phyloP scores from a whole-genome alignment of 92 coral and sea anemone genomes.

The Paragorgia papillata region DNA sequence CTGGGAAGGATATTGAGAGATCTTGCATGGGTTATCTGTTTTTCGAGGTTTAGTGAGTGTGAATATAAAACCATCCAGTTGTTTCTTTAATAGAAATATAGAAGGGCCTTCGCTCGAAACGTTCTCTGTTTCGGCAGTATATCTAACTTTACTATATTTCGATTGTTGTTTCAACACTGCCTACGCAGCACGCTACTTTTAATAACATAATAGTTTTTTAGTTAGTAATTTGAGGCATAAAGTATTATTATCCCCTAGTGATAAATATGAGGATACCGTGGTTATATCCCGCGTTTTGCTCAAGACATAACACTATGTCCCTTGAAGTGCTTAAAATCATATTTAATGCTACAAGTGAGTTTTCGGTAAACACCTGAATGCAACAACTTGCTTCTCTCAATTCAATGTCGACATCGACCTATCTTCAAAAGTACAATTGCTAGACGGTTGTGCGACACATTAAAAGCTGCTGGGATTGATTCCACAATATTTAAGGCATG shows the following conservation, averaged over 20 bases:
- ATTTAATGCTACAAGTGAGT: background rate
- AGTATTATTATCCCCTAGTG: background rate
- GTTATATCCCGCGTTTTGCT: slow-evolving; percentile 38
- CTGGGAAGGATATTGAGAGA: slow-evolving; percentile 21
- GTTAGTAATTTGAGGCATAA: slow-evolving; percentile 18
- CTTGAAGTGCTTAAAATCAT: slow-evolving; percentile 16
- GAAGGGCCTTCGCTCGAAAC: no score
- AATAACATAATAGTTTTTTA: no score
- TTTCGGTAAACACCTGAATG: background rate
- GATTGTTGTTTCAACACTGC: no score
- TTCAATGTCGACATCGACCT: slow-evolving; percentile 60
- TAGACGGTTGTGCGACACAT: slow-evolving; percentile 61
- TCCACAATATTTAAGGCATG: slow-evolving; percentile 54
- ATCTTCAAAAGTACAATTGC: slow-evolving; percentile 58
- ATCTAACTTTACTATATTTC: no score
- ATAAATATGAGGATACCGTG: slow-evolving; percentile 5
- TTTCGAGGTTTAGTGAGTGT: no score
- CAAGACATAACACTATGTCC: slow-evolving; percentile 25
- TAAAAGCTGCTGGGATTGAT: slow-evolving; percentile 62
- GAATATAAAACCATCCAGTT: no score
- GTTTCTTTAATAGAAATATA: no score
- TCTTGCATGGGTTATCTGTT: background rate
- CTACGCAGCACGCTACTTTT: no score
- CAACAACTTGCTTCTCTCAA: slow-evolving; percentile 16
- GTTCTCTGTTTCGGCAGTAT: no score